A percentile compares a stretch with the other conserved stretches of the same genome.
Evolutionary conservation across 2,113 vertebrate genomes (phyloP).

Genomic region (Mustela lutreola): DNA sequence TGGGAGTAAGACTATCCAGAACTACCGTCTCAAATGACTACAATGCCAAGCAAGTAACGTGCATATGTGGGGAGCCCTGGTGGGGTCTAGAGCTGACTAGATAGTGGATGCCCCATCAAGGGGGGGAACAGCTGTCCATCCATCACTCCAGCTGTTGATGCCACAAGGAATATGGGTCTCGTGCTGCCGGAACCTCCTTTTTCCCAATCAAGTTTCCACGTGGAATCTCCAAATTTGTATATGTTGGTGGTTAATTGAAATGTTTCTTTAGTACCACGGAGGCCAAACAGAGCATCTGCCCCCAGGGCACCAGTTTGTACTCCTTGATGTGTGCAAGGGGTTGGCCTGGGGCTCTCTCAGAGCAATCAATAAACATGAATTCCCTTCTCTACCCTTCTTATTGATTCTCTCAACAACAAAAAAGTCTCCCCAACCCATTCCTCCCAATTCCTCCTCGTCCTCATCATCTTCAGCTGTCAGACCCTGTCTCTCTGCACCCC

Average conservation of each 20-base stretch:
- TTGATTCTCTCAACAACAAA: background rate
- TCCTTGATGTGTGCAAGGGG: background rate
- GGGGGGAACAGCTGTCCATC: background rate
- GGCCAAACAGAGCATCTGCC: constrained; percentile 49
- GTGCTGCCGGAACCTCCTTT: background rate
- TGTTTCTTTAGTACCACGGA: background rate
- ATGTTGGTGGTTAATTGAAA: constrained; percentile 23
- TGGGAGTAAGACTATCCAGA: background rate
- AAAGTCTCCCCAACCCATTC: background rate
- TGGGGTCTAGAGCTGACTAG: background rate
- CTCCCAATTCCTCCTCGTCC: background rate
- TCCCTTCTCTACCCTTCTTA: constrained; percentile 50
- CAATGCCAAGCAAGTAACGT: background rate
- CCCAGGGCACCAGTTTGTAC: constrained; percentile 17
- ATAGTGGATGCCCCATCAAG: background rate
- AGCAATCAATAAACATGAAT: constrained; percentile 32
- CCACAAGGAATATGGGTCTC: too few species aligned
- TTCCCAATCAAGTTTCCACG: background rate
- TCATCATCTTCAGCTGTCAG: background rate
- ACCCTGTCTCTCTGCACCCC: background rate
- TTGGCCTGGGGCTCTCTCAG: background rate
- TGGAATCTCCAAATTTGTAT: constrained; percentile 4
- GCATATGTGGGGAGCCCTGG: background rate
- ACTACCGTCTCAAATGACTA: background rate
- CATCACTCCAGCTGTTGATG: background rate